Evolutionary conservation across 1,140 invertebrate species (phyloP).

Genomic region (Teleogryllus occipitalis): DNA sequence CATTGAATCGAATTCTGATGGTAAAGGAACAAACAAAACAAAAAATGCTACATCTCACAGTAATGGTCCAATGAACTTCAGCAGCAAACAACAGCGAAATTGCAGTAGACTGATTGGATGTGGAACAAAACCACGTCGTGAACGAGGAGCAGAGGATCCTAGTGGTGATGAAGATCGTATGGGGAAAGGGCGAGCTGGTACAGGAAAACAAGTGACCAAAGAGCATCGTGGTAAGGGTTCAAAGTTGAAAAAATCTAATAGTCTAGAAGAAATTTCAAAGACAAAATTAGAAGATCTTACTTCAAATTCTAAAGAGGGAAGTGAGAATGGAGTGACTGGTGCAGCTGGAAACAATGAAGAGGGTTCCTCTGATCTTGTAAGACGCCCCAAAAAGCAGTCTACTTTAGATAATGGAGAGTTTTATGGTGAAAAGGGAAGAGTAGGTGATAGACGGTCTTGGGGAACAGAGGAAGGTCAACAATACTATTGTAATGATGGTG

Average conservation of each 20-base stretch:
- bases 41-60: slow-evolving; percentile 27
- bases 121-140: slow-evolving; percentile 25
- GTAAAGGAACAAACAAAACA: slow-evolving; percentile 32
- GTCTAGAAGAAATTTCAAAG: slow-evolving; percentile 60
- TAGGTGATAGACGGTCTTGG: slow-evolving; percentile 49
- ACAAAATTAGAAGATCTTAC: slow-evolving; percentile 60
- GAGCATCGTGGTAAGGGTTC: slow-evolving; percentile 23
- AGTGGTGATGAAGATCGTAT: slow-evolving; percentile 15
- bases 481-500: slow-evolving; percentile 38
- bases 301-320: background rate
- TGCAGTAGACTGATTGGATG: slow-evolving; percentile 15
- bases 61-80: slow-evolving; percentile 14
- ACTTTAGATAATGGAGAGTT: slow-evolving; percentile 34
- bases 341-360: background rate
- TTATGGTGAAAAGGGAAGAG: slow-evolving; percentile 19
- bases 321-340: background rate
- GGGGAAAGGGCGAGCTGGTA: slow-evolving; percentile 14
- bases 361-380: slow-evolving; percentile 23
- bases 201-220: slow-evolving; percentile 16
- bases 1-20: slow-evolving; percentile 42
- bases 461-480: slow-evolving; percentile 49
- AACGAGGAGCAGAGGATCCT: slow-evolving; percentile 17
- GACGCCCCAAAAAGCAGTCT: slow-evolving; percentile 36
- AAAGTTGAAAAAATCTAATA: slow-evolving; percentile 52
- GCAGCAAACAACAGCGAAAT: slow-evolving; percentile 14